phyloP scores from a whole-genome alignment of 2,113 vertebrate species.

The Myrmecobius fasciatus region DNA sequence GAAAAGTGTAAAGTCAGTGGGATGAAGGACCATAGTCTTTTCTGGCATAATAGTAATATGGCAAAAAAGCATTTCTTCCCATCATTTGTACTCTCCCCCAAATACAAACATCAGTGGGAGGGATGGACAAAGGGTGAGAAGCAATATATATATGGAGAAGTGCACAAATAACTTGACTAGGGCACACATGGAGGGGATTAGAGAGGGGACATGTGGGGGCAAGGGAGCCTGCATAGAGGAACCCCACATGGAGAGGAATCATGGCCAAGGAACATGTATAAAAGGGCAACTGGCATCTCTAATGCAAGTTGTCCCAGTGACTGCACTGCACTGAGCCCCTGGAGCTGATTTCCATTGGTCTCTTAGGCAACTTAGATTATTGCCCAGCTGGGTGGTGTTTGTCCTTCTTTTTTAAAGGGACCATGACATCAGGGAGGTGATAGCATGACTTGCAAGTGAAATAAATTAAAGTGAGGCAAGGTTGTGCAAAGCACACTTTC shows the following conservation, averaged over 20 bases:
- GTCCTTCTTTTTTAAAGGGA: no score
- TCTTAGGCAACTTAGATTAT: background rate
- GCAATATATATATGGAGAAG: no score
- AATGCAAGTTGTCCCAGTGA: background rate
- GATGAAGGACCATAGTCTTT: background rate
- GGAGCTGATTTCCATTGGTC: background rate
- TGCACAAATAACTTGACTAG: no score
- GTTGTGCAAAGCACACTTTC: no score
- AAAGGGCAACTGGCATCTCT: background rate
- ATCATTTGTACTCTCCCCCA: background rate
- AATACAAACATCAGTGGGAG: background rate
- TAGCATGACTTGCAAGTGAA: no score
- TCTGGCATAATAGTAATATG: background rate
- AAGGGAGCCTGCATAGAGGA: background rate
- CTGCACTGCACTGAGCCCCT: background rate
- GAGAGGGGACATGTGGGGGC: no score
- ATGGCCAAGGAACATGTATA: background rate
- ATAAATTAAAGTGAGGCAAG: no score
- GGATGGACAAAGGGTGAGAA: background rate
- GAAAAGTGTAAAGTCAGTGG: background rate
- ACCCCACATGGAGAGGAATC: background rate
- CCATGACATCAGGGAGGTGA: no score
- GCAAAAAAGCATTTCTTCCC: background rate
- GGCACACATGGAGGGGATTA: no score
- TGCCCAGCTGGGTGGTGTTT: background rate